Evolutionary conservation across 35 echinoderm and acorn worm species (phyloP).

Genomic region (Amphiura filiformis): DNA sequence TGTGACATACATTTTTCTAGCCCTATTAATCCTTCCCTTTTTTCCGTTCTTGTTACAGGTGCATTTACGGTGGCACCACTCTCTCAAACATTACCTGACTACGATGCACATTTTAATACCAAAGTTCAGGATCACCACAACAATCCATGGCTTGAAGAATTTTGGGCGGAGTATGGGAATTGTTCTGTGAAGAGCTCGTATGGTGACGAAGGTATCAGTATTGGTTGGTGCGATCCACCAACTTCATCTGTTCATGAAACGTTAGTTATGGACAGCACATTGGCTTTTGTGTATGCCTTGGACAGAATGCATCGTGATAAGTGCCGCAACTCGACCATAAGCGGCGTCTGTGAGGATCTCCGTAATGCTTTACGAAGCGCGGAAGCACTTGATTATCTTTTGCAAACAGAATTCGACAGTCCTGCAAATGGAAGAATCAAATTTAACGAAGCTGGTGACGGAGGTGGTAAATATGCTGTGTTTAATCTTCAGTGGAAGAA

Average conservation of each 20-base stretch:
- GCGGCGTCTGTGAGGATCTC: constrained; percentile 51
- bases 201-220: neutral
- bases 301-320: constrained; percentile 56
- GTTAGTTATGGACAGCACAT: constrained; percentile 81
- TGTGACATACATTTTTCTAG: too few relatives aligned
- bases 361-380: constrained; percentile 9
- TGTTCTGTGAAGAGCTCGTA: neutral
- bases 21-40: too few relatives aligned
- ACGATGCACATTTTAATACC: constrained; percentile 65
- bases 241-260: constrained; percentile 60
- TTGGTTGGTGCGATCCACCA: neutral
- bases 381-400: constrained; percentile 33
- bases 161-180: constrained; percentile 48
- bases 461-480: constrained; percentile 62
- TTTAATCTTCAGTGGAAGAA: constrained; percentile 56
- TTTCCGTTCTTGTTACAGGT: neutral
- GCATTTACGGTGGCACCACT: constrained; percentile 73
- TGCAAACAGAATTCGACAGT: constrained; percentile 57
- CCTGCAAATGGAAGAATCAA: constrained; percentile 57
- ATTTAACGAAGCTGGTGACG: constrained; percentile 68
- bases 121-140: neutral
- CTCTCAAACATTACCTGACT: constrained; percentile 38
- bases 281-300: constrained; percentile 63
- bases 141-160: constrained; percentile 85
- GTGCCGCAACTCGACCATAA: constrained; percentile 25